Conservation (phyloP, 2,888 invertebrate species). For the Loripinus fragilis region DNA sequence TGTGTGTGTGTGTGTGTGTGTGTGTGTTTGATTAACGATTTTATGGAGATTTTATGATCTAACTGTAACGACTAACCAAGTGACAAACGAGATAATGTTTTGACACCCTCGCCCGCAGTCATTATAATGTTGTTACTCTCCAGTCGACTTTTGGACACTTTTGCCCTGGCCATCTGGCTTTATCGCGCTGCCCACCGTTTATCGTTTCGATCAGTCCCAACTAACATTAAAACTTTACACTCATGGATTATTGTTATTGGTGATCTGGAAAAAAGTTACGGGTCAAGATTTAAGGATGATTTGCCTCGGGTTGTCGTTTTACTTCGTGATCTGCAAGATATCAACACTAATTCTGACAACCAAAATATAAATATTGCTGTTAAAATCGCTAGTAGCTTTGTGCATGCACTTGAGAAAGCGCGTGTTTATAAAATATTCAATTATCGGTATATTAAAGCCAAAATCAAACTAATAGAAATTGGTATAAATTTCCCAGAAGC, state of each 20-base stretch:
- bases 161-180: slow-evolving; percentile 2
- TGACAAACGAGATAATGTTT: neutral
- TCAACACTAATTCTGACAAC: slow-evolving; percentile 15
- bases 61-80: neutral
- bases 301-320: slow-evolving; percentile 2
- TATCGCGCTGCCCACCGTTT: slow-evolving; percentile 3
- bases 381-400: neutral
- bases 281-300: slow-evolving; percentile 16
- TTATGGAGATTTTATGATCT: slow-evolving; percentile 17
- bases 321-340: slow-evolving; percentile 9
- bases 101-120: slow-evolving; percentile 9
- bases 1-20: too few species aligned
- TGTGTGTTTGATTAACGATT: too few species aligned
- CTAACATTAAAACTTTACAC: slow-evolving; percentile 17
- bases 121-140: slow-evolving; percentile 9
- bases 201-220: slow-evolving; percentile 3
- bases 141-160: slow-evolving; percentile 14
- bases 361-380: slow-evolving; percentile 16
- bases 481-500: too few species aligned
- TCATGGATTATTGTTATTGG: neutral
- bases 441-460: neutral
- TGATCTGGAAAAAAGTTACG: slow-evolving; percentile 18
- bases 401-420: neutral
- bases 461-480: too few species aligned
- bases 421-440: slow-evolving; percentile 2